A percentile compares a stretch with the other conserved stretches of the same genome.
Evolutionary conservation across 2,113 vertebrate genomes (phyloP).

Genomic region (Entosphenus tridentatus): DNA sequence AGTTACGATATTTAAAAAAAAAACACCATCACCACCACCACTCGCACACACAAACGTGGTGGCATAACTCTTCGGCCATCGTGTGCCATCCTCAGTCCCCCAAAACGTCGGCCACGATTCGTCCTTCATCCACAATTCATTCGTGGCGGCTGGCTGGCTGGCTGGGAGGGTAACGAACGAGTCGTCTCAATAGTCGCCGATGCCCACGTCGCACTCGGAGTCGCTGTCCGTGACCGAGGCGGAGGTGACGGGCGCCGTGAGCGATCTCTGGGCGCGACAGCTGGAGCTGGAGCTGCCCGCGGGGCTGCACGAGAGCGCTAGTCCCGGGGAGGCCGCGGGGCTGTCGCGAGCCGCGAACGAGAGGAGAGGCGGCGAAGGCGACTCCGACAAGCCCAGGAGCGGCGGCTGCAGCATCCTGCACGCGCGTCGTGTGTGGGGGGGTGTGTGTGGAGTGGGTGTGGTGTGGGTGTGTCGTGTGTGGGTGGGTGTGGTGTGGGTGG

Average conservation of each 20-base stretch:
- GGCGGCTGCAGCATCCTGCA: neutral
- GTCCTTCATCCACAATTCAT: too few relatives aligned
- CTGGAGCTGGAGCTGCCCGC: neutral
- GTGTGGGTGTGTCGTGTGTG: neutral
- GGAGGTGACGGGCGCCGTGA: neutral
- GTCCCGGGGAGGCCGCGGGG: neutral
- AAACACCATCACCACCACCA: too few relatives aligned
- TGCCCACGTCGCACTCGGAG: neutral
- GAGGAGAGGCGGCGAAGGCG: neutral
- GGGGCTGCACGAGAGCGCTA: neutral
- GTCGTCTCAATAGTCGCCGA: neutral
- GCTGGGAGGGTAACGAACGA: neutral
- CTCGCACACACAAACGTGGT: too few relatives aligned
- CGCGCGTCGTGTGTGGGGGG: neutral
- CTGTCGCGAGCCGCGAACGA: conserved; percentile 1
- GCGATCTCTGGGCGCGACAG: neutral
- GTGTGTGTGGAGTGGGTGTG: neutral
- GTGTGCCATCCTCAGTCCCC: too few relatives aligned
- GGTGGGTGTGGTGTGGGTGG: neutral
- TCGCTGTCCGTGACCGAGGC: neutral
- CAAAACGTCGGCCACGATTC: too few relatives aligned
- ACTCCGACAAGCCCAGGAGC: too few relatives aligned
- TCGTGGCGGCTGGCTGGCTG: neutral
- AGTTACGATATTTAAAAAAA: too few relatives aligned
- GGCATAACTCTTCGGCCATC: too few relatives aligned